A percentile compares a stretch with the other conserved stretches of the same genome.
These are phyloP conservation scores for Meriones unguiculatus DNA, from an alignment of 2,113 vertebrate genomes.

Conservation along the genomic window DNA sequence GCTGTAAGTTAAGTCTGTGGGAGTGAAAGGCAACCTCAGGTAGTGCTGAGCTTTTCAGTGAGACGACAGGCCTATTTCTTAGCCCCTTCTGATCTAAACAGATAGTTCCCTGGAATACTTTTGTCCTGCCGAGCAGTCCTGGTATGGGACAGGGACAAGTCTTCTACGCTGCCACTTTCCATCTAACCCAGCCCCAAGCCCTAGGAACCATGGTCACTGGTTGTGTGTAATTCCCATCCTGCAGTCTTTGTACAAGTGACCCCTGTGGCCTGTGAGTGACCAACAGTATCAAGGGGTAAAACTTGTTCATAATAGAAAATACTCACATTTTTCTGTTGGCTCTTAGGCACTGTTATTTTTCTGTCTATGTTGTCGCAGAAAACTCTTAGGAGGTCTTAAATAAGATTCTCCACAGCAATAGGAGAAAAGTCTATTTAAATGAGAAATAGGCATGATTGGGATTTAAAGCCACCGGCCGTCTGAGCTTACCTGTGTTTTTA, in stretches of 20 bases:
- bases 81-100: not conserved
- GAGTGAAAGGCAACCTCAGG: not conserved
- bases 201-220: rapidly evolving
- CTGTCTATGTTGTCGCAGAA: not conserved
- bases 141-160: not conserved
- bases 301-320: not conserved
- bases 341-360: not conserved
- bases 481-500: slow-evolving; percentile 1
- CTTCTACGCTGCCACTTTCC: rapidly evolving
- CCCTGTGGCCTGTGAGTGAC: not conserved
- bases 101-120: not conserved
- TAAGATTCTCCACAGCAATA: not conserved
- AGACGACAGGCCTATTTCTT: not conserved
- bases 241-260: not conserved
- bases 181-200: too few relatives aligned
- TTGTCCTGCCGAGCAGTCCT: not conserved
- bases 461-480: not conserved
- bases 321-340: not conserved
- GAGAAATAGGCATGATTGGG: not conserved
- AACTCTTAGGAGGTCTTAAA: not conserved
- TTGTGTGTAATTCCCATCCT: rapidly evolving
- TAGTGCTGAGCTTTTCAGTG: rapidly evolving
- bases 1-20: too few relatives aligned
- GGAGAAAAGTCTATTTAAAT: not conserved
- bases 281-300: not conserved